phyloP scores from a whole-genome alignment of 2,888 invertebrate species.

The Limnephilus auricula region DNA sequence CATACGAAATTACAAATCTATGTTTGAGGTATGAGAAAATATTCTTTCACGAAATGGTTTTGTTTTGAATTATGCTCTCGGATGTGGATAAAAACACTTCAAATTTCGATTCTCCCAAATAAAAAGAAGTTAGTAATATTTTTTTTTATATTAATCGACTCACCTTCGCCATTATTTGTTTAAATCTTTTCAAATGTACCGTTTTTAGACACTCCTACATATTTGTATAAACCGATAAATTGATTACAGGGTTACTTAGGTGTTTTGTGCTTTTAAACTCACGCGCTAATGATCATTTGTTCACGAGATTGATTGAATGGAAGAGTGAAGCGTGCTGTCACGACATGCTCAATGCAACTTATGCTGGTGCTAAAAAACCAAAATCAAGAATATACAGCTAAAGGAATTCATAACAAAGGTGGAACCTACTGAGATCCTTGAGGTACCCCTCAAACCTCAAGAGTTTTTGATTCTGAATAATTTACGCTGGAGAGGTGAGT shows the following conservation, averaged over 20 bases:
- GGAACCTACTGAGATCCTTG: not conserved
- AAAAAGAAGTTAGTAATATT: too few species aligned
- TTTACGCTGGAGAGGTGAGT: not conserved
- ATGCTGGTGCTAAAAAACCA: not conserved
- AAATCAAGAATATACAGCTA: not conserved
- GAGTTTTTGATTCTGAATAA: not conserved
- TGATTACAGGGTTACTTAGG: not conserved
- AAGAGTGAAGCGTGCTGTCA: slow-evolving; percentile 16
- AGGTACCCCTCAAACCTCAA: not conserved
- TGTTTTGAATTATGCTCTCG: too few species aligned
- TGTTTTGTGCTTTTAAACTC: not conserved
- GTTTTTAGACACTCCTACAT: not conserved
- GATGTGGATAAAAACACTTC: too few species aligned
- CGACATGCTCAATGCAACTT: not conserved
- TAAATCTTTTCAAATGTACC: not conserved
- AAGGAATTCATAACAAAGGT: not conserved
- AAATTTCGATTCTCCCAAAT: too few species aligned
- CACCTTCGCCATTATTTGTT: too few species aligned
- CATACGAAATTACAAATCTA: not conserved
- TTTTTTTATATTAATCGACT: too few species aligned
- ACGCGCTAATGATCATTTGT: slow-evolving; percentile 10
- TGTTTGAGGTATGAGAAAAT: not conserved
- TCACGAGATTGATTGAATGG: slow-evolving; percentile 13
- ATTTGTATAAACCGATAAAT: not conserved
- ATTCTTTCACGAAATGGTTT: not conserved